Base-by-base conservation (phyloP, 2,113 vertebrate species). In the Zosterops hypoxanthus region DNA sequence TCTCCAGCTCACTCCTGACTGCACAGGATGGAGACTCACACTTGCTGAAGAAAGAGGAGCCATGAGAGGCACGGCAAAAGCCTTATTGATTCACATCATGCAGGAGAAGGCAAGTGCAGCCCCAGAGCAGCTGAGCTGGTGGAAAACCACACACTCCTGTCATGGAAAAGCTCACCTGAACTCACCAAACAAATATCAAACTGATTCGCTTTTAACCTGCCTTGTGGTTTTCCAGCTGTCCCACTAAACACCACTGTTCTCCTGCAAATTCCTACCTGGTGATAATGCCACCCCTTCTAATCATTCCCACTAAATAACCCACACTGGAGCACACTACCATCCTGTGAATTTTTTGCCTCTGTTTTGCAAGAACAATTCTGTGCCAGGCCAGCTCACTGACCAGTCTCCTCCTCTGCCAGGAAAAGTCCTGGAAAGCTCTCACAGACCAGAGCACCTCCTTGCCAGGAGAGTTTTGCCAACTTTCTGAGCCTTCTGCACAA, bases 391-490 rank as follows among this genome's bases (percentile, higher is more conserved):
- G 76, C 17, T 92, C 59, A 70, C 39, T 4, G 9, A 39, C 23
- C 53, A 29, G 33, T 39, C 71, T 76, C 75, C 46, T 66, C 12
- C 63, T 39, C 34, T 85, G 79, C 88, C 86, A 90, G 64, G 59
- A 90, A 33, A 68, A 90, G 79, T 59, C 79, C 71, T 88, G 91
- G 71, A 93, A 88, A 86, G 72, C 66, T 79, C 71, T 61, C 0
- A 0, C 39, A 93, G 52, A 59, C 33, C 71, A 69, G 9, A 90
- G 36, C 23, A 47, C 5, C 14, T 82, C 50, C 59, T 73, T 77
- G 75, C 82, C 92, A 93, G 34, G 16, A 70, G 50, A 73, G 33
- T 76, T 93, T 29, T 31, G 73, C 65, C 87, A 92, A 36, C 71
- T 90, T 68, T 85, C 47, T 39, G 73, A 66, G 56, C 47, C 66